Conservation (phyloP, 2,113 vertebrate species). For the Casuarius casuarius region DNA sequence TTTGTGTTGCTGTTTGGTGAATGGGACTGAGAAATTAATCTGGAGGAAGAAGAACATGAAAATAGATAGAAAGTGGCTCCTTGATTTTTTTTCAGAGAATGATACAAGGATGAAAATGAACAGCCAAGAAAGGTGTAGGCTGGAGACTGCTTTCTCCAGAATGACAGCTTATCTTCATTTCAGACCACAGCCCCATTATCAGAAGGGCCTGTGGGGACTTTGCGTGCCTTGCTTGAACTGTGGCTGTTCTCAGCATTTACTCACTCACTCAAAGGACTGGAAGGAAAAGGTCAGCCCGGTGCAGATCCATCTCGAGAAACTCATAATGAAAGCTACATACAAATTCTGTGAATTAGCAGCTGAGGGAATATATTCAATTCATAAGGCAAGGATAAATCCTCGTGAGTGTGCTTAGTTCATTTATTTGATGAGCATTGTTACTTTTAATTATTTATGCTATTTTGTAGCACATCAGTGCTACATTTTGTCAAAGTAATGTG, state of each 20-base stretch:
- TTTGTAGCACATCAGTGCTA: neutral
- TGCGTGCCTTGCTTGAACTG: neutral
- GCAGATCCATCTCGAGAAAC: neutral
- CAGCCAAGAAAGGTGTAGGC: neutral
- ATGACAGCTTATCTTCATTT: neutral
- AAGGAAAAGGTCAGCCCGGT: neutral
- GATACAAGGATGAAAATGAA: neutral
- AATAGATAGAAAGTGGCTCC: neutral
- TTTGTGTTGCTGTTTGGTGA: neutral
- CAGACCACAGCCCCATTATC: neutral
- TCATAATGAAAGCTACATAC: neutral
- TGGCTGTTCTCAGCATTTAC: neutral
- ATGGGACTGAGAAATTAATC: neutral
- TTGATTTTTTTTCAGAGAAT: neutral
- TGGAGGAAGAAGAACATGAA: neutral
- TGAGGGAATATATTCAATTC: neutral
- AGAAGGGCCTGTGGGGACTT: neutral
- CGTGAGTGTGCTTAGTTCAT: neutral
- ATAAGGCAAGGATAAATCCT: neutral
- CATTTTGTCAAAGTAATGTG: neutral
- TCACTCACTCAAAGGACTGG: fast-evolving
- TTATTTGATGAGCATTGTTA: neutral
- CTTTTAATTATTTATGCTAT: neutral
- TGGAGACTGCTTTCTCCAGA: neutral
- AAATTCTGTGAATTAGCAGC: neutral